Base-by-base conservation (phyloP, 2,113 vertebrate genomes). In the Meriones unguiculatus region DNA sequence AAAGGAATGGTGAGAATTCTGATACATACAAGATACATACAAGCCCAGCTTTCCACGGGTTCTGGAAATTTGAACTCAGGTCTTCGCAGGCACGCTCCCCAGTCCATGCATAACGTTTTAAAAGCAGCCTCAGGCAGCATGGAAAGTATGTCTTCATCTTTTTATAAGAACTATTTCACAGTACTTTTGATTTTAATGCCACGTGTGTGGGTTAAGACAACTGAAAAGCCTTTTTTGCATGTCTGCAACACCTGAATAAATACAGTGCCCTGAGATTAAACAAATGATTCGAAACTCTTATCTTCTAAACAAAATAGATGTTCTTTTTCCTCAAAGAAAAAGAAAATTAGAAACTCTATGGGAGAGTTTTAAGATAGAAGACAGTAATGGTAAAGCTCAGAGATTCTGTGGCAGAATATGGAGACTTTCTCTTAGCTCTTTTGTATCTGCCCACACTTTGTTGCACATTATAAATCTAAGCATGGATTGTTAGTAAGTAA, bases 221-320 rank as follows among this genome's bases (percentile, higher is more conserved):
- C 46, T 80, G 50, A 78, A 93, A 97, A 89, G 32, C 30, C 35
- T 82, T 85, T 81, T 86, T 90, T 90, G 89, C 57, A 70, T 92
- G 46, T 93, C 57, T 86, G 4, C 8, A 46, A 76, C 82, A 85
- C 87, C 52, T 96, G 46, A 28, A n/a, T 93, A 72, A 90, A 38
- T 24, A 35, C 22, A 52, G 22, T 94, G 24, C 73, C 12, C 77
- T 73, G 20, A 82, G 85, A 85, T 80, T 93, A 70, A 95, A 62
- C 64, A 72, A 69, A 96, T 81, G 41, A 90, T 73, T 91, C 41
- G 69, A 96, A 84, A 73, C 25, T 59, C 54, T 87, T 64, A 70
- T 70, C 69, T 17, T 85, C 57, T 57, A 90, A 95, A 85, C 15
- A 90, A 96, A 75, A 69, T 15, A 41, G 59, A 46, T 89, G 30